A percentile compares a stretch with the other conserved stretches of the same genome.
Conservation (phyloP, 1,140 invertebrate species). For the Limonius californicus region DNA sequence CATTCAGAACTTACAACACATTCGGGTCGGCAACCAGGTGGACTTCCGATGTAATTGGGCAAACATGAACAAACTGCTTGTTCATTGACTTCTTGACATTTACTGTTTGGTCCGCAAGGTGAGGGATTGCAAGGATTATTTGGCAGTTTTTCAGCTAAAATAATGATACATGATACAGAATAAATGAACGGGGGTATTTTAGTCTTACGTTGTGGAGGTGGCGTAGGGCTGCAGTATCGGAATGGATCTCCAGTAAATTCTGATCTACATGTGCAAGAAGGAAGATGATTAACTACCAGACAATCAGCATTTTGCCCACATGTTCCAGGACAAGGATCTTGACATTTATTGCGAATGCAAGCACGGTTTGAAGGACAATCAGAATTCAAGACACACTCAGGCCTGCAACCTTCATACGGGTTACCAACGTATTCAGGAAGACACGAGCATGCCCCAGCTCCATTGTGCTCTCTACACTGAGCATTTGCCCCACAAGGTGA, state of each 20-base stretch:
- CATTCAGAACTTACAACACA: conserved; percentile 61
- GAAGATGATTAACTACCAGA: conserved; percentile 67
- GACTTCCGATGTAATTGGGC: conserved; percentile 60
- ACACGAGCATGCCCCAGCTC: conserved; percentile 67
- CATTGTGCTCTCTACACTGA: conserved; percentile 62
- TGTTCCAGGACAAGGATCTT: conserved; percentile 68
- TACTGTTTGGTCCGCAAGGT: conserved; percentile 65
- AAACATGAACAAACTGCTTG: conserved; percentile 62
- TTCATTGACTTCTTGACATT: conserved; percentile 57
- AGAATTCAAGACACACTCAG: conserved; percentile 61
- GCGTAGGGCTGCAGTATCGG: conserved; percentile 52
- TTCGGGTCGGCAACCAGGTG: conserved; percentile 64
- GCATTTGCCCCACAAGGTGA: conserved; percentile 73
- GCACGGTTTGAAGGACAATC: conserved; percentile 67
- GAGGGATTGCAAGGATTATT: conserved; percentile 60
- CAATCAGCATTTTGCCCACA: conserved; percentile 72
- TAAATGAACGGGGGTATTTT: neutral
- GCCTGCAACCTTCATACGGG: conserved; percentile 70
- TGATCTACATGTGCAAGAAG: conserved; percentile 63
- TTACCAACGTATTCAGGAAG: conserved; percentile 69
- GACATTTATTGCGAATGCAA: conserved; percentile 66
- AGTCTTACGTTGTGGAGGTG: conserved; percentile 53
- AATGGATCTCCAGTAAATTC: conserved; percentile 72
- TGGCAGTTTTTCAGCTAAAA: conserved; percentile 37
- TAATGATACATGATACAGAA: neutral